Base-by-base conservation (phyloP, 2,113 vertebrate species). In the Gila orcuttii region DNA sequence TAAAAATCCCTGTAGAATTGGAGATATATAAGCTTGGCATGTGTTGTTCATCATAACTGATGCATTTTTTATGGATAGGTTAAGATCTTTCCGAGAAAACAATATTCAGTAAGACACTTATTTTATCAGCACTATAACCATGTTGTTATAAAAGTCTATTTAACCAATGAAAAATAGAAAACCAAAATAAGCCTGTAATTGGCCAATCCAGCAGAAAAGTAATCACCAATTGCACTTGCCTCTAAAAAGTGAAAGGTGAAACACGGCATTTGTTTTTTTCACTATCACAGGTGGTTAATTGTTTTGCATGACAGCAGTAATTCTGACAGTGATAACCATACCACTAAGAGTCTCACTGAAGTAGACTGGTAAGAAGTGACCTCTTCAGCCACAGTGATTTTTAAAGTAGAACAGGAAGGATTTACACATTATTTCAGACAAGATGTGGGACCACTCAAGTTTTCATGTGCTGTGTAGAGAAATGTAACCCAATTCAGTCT, bases 351-450 rank as follows among this genome's bases (percentile, higher is more conserved):
- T 89, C 64, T 78, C 60, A 42, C 33, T 76, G 45, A 31, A 86
- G 71, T 21, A 85, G 57, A 60, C 77, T 64, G 42, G 85, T 31
- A 68, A 47, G 64, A 88, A 75, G 59, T 79, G 68, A 85, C 39
- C n/a, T 83, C 45, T 85, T 79, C 59, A 79, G 82, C 75, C 86
- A 76, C 85, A 85, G 82, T 89, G 86, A 91, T 64, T 71, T 92
- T 89, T 89, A 89, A 88, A 71, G 85, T 85, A 85, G 81, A 69
- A 82, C 47, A 39, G 50, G 68, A 84, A 88, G 84, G 78, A 86
- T 90, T 86, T 89, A 88, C 84, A 86, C 84, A 85, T 69, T 81
- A 52, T 79, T 90, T 91, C 86, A 89, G 66, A 80, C 87, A 85
- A 52, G 79, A 78, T 64, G 79, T 86, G 89, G 86, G 88, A 92